Evolutionary conservation across 1,140 invertebrate genomes (phyloP), one percentile per base, ranked within the genome.

Genomic region (Maconellicoccus hirsutus): DNA sequence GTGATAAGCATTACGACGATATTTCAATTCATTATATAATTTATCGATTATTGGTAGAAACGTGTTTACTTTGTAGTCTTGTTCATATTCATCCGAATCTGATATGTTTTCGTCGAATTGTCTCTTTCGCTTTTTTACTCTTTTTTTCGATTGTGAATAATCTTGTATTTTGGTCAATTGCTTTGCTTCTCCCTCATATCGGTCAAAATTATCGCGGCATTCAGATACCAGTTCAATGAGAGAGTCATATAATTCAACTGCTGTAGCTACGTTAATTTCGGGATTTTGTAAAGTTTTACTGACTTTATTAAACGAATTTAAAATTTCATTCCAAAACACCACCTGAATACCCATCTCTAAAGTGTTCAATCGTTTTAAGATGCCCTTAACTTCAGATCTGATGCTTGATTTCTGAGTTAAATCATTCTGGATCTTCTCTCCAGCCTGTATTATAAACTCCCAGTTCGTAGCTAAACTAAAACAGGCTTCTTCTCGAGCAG

Each of bases 231-330:
- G 8, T 61, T 29, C 61, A 19, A 66, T 63, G 26, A 71, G n/a
- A 10, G n/a, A 69, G 12, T 0, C 29, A 42, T 42, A 69, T 69
- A 72, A 25, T 69, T 72, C 22, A 29, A 38, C 33, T 23, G 63
- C 71, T 23, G 23, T 39, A 29, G 59, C 26, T 23, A 66, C 19
- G 59, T 72, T 61, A 26, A 69, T 69, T 42, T 25, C 29, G 12
- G 38, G 23, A 59, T 22, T 25, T 73, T 74, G 59, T 12, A 74
- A 19, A 42, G 14, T 39, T 70, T 74, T 74, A 39, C 26, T 70
- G 6, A 69, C 39, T 74, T 71, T 72, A 8, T 73, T 73, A 14
- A 74, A 74, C 27, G 39, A 72, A 72, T 74, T 39, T 59, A 72
- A 59, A 61, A 74, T 71, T 21, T 72, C 70, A 39, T 69, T 63